Percentiles rank a stretch among this genome's conserved stretches.
Conservation (phyloP, 2,888 invertebrate genomes). For the Incurvaria masculella region DNA sequence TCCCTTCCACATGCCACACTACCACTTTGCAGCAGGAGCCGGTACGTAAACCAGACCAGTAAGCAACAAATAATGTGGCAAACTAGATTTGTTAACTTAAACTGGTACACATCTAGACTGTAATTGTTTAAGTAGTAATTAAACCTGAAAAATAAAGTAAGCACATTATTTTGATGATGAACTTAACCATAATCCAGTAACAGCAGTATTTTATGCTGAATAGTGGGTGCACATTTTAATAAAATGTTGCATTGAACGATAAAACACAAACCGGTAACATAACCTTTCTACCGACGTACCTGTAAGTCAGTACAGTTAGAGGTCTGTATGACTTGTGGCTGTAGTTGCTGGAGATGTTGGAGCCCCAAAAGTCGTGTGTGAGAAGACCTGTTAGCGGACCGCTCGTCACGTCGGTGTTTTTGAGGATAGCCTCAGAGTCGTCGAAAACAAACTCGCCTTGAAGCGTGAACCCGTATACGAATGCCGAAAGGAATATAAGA, state of each 20-base stretch:
- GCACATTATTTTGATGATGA: slow-evolving; percentile 3
- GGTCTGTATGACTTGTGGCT: slow-evolving; percentile 98
- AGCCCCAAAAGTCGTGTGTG: slow-evolving; percentile 93
- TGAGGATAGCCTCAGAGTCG: slow-evolving; percentile 89
- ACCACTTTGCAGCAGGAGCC: slow-evolving; percentile 20
- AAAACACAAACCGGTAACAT: slow-evolving; percentile 6
- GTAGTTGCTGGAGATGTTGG: slow-evolving; percentile 67
- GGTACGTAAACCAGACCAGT: slow-evolving; percentile 27
- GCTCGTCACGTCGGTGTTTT: slow-evolving; percentile 77
- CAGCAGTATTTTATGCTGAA: not conserved
- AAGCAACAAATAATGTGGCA: slow-evolving; percentile 62
- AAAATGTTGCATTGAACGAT: not conserved
- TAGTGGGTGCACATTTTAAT: not conserved
- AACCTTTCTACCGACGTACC: slow-evolving; percentile 51
- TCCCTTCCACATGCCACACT: too few species aligned
- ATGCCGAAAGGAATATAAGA: slow-evolving; percentile 27
- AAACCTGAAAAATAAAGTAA: slow-evolving; percentile 43
- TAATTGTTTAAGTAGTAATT: slow-evolving; percentile 64
- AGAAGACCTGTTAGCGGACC: slow-evolving; percentile 64
- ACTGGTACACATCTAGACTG: slow-evolving; percentile 55
- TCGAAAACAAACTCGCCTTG: slow-evolving; percentile 93
- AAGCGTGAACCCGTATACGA: slow-evolving; percentile 57
- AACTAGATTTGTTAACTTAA: slow-evolving; percentile 73
- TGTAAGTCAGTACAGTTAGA: slow-evolving; percentile 80
- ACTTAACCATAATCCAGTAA: not conserved